Evolutionary conservation across 2,888 invertebrate species (phyloP), one percentile per base, ranked within the genome.

Genomic region (Tupiocoris notatus): DNA sequence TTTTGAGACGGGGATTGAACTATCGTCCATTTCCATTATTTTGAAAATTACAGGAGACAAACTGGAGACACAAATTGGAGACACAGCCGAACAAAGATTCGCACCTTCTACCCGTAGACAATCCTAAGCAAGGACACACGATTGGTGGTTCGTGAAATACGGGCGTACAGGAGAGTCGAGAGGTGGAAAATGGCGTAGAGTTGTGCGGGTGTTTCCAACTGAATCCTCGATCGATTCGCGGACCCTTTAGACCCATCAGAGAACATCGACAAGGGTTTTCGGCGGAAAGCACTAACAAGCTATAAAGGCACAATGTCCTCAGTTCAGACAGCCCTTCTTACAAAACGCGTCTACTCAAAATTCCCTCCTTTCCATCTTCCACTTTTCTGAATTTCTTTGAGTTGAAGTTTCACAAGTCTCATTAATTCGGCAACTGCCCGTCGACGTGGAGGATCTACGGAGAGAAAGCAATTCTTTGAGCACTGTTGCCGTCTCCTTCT

Each of bases 211-310:
- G 39, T 39, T 39, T 39, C 39, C 39, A 39, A 39, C 39, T 12
- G 39, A 39, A 73, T 73, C 73, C 73, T 73, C 73, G 62, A 73
- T 73, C 73, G 73, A 73, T 73, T 73, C 24, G 18, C 16, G 17
- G 7, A n/a, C 73, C 73, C 73, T 73, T 63, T 20, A 61, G 39
- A 61, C 73, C 58, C 22, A 39, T 21, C 22, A 23, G 58, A 54
- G 39, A 25, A 23, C 73, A 73, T 73, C 73, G 63, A 54, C 65
- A 65, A 75, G 61, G 66, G 75, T 64, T 75, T 75, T 64, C n/a
- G 75, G 58, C 65, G 75, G 66, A 75, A 75, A 65, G 75, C 66
- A 66, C 75, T 75, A 75, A 75, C 75, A 75, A 75, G 75, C 75
- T 59, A 75, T 66, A 66, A 75, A 75, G 75, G 66, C 75, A 75